Percentiles rank a stretch among this genome's conserved stretches.
phyloP scores from a whole-genome alignment of 2,797 vertebrate genomes.

The Crossoptilon crossoptilon region DNA sequence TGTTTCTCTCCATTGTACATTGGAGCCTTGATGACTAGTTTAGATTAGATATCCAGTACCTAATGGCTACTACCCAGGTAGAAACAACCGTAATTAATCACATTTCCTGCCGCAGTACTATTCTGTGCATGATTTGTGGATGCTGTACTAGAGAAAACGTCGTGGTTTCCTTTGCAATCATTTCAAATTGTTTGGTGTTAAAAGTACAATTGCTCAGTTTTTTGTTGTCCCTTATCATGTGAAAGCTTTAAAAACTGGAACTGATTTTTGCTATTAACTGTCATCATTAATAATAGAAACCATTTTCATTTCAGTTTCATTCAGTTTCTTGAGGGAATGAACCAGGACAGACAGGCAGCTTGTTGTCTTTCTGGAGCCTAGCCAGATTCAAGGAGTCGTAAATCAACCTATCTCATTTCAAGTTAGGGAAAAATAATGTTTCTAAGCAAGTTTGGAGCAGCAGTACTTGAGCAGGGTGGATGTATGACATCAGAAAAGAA shows the following conservation, averaged over 20 bases:
- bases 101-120: background rate
- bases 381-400: background rate
- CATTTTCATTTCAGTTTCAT: background rate
- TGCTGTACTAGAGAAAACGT: background rate
- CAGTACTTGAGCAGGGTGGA: background rate
- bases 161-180: background rate
- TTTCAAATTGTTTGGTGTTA: background rate
- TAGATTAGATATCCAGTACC: conserved; percentile 27
- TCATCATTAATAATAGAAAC: background rate
- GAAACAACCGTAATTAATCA: conserved; percentile 27
- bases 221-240: background rate
- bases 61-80: conserved; percentile 27
- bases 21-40: conserved; percentile 47
- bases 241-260: background rate
- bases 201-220: background rate
- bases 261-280: background rate
- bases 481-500: background rate
- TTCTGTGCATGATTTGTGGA: background rate
- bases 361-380: conserved; percentile 9
- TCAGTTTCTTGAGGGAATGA: background rate
- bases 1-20: background rate
- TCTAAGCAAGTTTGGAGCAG: background rate
- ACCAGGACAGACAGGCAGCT: background rate
- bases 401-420: background rate
- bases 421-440: background rate